A percentile compares a stretch with the other conserved stretches of the same genome.
These are phyloP conservation scores for Solenodon paradoxus DNA, from an alignment of 2,113 vertebrate genomes.

Conservation along the genomic window DNA sequence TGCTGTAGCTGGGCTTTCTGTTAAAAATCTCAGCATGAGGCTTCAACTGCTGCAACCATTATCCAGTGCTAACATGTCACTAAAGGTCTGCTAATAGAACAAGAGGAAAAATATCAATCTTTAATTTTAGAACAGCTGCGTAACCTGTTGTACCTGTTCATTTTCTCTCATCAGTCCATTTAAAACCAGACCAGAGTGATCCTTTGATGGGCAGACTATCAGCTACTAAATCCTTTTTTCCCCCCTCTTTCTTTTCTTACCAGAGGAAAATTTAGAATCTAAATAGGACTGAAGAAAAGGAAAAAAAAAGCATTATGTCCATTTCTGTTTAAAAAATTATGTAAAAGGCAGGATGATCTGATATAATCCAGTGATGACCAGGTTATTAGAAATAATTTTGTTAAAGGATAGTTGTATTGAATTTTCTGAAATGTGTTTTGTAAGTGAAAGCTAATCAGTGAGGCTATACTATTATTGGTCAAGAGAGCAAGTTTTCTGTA, in stretches of 20 bases:
- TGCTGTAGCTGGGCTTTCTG: slow-evolving; percentile 71
- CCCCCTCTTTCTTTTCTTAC: not conserved
- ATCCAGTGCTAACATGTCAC: slow-evolving; percentile 75
- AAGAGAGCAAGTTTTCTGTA: not conserved
- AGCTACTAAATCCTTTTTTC: slow-evolving; percentile 26
- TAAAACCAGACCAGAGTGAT: slow-evolving; percentile 45
- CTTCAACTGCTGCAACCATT: slow-evolving; percentile 78
- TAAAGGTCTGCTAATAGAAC: slow-evolving; percentile 78
- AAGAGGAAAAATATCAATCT: slow-evolving; percentile 78
- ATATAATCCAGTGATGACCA: not conserved
- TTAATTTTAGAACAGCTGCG: slow-evolving; percentile 76
- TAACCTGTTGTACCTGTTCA: slow-evolving; percentile 77
- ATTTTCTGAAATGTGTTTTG: slow-evolving; percentile 34
- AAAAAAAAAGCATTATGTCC: not conserved
- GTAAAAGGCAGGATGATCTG: not conserved
- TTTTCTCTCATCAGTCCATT: slow-evolving; percentile 62
- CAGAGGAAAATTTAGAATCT: slow-evolving; percentile 14
- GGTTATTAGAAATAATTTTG: not conserved
- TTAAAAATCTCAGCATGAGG: slow-evolving; percentile 81
- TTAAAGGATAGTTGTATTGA: slow-evolving; percentile 22
- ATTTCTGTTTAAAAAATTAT: slow-evolving; percentile 11
- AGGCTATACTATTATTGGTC: not conserved
- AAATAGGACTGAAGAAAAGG: not conserved
- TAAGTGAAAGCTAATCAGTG: slow-evolving; percentile 30
- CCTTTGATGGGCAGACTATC: slow-evolving; percentile 42